Percentiles rank a stretch among this genome's conserved stretches.
Evolutionary conservation across 2,797 vertebrate species (phyloP).

Genomic region (Aselliscus stoliczkanus): DNA sequence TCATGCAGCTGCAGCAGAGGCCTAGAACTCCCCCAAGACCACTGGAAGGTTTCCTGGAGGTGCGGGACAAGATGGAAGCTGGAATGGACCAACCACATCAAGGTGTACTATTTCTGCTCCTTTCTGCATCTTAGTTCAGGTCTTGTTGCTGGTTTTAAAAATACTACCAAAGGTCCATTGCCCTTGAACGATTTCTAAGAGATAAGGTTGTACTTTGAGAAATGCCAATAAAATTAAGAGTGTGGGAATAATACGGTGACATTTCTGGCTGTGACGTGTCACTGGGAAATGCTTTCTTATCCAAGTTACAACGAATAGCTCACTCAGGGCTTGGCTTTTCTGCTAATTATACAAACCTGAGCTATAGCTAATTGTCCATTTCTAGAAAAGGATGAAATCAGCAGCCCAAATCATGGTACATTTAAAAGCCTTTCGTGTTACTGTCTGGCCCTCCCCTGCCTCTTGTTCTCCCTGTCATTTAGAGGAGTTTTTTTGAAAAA

Average conservation of each 20-base stretch:
- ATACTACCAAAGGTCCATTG: not conserved
- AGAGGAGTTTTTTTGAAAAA: not conserved
- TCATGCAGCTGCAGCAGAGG: not conserved
- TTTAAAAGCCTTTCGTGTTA: conserved; percentile 10
- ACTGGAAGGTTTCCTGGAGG: not conserved
- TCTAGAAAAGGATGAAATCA: conserved; percentile 49
- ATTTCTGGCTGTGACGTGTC: not conserved
- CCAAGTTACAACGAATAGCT: conserved; percentile 52
- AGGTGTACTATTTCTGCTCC: not conserved
- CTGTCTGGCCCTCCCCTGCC: not conserved
- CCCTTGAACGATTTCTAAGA: not conserved
- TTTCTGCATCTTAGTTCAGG: not conserved
- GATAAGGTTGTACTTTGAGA: not conserved
- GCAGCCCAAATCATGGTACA: not conserved
- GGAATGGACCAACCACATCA: not conserved
- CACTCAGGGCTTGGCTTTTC: conserved; percentile 35
- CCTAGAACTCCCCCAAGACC: not conserved
- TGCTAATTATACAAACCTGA: conserved; percentile 62
- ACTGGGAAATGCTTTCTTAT: conserved; percentile 53
- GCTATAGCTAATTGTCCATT: not conserved
- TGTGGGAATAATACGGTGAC: not conserved
- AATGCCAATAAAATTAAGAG: not conserved
- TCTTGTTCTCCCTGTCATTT: not conserved
- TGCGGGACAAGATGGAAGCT: not conserved
- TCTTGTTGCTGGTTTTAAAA: not conserved